A percentile compares a stretch with the other conserved stretches of the same genome.
Conservation (phyloP, 2,888 invertebrate species). For the Gerris lacustris region DNA sequence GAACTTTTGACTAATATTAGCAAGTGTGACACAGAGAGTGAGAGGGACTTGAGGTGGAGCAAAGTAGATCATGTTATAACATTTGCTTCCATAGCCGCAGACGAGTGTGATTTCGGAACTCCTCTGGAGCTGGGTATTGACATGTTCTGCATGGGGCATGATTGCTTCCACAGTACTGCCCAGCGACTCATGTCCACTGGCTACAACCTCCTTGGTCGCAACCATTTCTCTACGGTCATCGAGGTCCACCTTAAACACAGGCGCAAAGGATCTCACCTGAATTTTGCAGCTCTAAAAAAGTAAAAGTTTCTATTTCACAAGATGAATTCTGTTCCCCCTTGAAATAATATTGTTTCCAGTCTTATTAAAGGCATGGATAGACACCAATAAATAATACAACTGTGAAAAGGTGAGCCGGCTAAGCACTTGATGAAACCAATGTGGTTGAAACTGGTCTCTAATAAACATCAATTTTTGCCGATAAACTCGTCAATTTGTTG, state of each 20-base stretch:
- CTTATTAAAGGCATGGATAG: no score
- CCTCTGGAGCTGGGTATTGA: slow-evolving; percentile 79
- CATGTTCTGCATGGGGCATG: slow-evolving; percentile 63
- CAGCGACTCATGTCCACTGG: slow-evolving; percentile 55
- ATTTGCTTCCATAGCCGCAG: slow-evolving; percentile 75
- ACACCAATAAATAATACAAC: no score
- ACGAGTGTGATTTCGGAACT: slow-evolving; percentile 91
- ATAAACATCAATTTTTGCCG: no score
- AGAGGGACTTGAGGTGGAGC: slow-evolving; percentile 49
- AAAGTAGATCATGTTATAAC: slow-evolving; percentile 70
- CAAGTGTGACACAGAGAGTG: slow-evolving; percentile 45
- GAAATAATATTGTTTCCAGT: no score
- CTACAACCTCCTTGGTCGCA: slow-evolving; percentile 61
- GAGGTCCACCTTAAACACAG: slow-evolving; percentile 62
- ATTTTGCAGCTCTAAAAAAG: neutral
- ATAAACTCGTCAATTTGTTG: no score
- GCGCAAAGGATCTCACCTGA: slow-evolving; percentile 41
- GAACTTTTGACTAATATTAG: slow-evolving; percentile 55
- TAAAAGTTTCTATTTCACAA: no score
- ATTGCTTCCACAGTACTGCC: slow-evolving; percentile 53
- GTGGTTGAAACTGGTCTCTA: no score
- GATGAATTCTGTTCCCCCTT: no score
- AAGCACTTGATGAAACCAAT: no score
- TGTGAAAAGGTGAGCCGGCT: no score
- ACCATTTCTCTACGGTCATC: slow-evolving; percentile 59